Evolutionary conservation across 1,140 invertebrate genomes (phyloP).

Genomic region (Tetraneura akinire): DNA sequence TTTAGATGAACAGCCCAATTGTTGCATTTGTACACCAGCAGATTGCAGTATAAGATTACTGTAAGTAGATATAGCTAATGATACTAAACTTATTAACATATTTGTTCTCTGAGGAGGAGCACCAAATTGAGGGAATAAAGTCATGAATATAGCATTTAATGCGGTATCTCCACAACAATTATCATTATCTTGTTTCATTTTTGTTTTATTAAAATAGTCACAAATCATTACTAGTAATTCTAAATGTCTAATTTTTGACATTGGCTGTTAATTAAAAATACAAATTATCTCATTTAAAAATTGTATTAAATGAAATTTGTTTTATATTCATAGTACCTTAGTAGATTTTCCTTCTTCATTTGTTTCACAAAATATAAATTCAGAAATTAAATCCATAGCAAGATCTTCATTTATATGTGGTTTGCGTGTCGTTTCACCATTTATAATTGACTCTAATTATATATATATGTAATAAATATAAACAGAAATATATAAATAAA

Average conservation of each 20-base stretch:
- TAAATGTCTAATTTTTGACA: conserved; percentile 38
- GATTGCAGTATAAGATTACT: conserved; percentile 72
- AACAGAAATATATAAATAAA: too few relatives aligned
- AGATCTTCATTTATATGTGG: conserved; percentile 64
- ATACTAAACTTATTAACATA: conserved; percentile 76
- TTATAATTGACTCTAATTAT: conserved; percentile 53
- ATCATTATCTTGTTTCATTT: conserved; percentile 39
- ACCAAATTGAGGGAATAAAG: conserved; percentile 72
- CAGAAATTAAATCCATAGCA: conserved; percentile 76
- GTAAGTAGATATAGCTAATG: conserved; percentile 73
- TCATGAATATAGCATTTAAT: conserved; percentile 78
- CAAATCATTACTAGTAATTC: conserved; percentile 36
- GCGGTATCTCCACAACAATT: conserved; percentile 69
- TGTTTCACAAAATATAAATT: conserved; percentile 79
- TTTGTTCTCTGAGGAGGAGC: conserved; percentile 64
- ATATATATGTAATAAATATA: background rate
- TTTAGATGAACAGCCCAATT: conserved; percentile 74
- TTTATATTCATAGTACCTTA: conserved; percentile 53
- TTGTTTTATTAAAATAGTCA: conserved; percentile 44
- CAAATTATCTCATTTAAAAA: background rate
- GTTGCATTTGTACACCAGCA: conserved; percentile 80
- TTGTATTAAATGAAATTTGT: background rate
- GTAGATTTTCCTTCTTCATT: conserved; percentile 64
- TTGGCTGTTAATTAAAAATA: conserved; percentile 22
- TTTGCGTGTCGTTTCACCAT: conserved; percentile 58